Conservation (phyloP, 2,888 invertebrate species). For the Baronia brevicornis region DNA sequence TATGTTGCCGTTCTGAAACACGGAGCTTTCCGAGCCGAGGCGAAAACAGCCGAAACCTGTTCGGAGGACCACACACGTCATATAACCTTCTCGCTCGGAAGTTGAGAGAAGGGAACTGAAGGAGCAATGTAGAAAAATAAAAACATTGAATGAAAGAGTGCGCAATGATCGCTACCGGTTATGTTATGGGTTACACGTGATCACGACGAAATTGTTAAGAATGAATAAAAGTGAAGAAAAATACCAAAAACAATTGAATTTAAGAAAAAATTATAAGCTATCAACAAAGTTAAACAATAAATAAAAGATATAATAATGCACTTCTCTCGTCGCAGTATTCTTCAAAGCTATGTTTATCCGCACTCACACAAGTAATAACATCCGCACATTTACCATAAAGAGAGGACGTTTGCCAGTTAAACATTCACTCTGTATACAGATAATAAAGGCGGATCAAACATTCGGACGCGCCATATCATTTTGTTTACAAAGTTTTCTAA, state of each 20-base stretch:
- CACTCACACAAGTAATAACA: conserved; percentile 42
- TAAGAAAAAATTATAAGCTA: too few relatives aligned
- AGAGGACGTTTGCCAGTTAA: conserved; percentile 56
- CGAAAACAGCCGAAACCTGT: conserved; percentile 49
- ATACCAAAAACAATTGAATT: too few relatives aligned
- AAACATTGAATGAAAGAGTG: conserved; percentile 62
- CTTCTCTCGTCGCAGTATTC: conserved; percentile 15
- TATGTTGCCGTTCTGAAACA: conserved; percentile 65
- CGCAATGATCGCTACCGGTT: conserved; percentile 34
- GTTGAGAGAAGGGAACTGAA: conserved; percentile 39
- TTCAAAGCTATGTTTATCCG: conserved; percentile 38
- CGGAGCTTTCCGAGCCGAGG: conserved; percentile 47
- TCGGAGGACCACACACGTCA: conserved; percentile 68
- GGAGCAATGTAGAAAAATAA: conserved; percentile 61
- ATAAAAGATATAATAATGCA: conserved; percentile 26
- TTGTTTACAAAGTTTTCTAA: conserved; percentile 74
- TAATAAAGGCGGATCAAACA: conserved; percentile 74
- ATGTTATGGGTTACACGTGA: conserved; percentile 16
- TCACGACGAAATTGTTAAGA: conserved; percentile 12
- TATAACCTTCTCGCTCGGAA: conserved; percentile 47
- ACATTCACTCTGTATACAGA: conserved; percentile 63
- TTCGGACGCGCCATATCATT: conserved; percentile 71
- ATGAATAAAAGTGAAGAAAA: conserved; percentile 7
- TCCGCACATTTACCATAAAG: conserved; percentile 54
- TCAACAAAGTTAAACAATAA: too few relatives aligned